Conservation (phyloP, 2,888 invertebrate genomes). For the Eutolmus rufibarbis region DNA sequence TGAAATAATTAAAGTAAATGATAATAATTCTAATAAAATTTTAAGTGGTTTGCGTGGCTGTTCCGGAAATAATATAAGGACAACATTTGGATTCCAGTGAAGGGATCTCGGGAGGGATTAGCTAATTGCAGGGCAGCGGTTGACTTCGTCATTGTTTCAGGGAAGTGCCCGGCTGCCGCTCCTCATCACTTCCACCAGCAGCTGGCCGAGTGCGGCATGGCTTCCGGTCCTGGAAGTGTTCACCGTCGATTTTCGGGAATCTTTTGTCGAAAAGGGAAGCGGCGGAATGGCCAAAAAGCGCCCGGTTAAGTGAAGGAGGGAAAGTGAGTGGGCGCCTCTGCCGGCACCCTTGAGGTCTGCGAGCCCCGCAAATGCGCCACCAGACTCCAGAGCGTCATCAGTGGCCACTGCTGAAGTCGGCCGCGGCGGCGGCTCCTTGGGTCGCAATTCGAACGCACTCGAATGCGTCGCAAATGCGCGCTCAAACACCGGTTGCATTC, state of each 20-base stretch:
- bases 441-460: slow-evolving; percentile 1
- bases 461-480: slow-evolving; percentile 30
- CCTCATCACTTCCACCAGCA: not conserved
- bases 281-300: not conserved
- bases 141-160: slow-evolving; percentile 14
- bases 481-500: slow-evolving; percentile 43
- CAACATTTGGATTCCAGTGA: not conserved
- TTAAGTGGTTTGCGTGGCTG: not conserved
- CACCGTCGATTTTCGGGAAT: not conserved
- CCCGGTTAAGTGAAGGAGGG: too few relatives aligned
- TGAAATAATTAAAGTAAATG: too few relatives aligned
- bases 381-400: not conserved
- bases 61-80: not conserved
- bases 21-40: too few relatives aligned
- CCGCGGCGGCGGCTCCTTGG: not conserved
- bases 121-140: slow-evolving; percentile 9
- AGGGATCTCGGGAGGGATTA: not conserved
- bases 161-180: not conserved
- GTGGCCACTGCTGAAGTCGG: not conserved
- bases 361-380: not conserved
- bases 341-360: not conserved
- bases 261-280: not conserved
- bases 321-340: not conserved
- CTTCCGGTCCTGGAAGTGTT: not conserved
- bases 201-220: not conserved